phyloP scores from a whole-genome alignment of 2,797 vertebrate species.

The Benthosema pterotum region DNA sequence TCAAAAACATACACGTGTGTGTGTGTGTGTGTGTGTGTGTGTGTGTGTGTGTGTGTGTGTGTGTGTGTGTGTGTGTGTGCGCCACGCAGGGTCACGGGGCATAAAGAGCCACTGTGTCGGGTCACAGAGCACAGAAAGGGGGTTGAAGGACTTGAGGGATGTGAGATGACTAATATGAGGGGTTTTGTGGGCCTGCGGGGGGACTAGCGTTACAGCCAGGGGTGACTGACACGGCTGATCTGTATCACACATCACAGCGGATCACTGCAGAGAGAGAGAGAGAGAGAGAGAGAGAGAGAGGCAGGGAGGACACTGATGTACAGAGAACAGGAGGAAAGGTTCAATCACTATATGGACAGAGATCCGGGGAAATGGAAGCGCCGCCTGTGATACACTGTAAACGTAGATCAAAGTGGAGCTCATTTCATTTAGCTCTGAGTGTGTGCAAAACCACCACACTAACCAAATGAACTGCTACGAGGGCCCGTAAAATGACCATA shows the following conservation, averaged over 20 bases:
- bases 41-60: no score
- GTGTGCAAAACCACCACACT: not conserved
- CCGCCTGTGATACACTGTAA: no score
- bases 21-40: no score
- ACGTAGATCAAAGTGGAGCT: no score
- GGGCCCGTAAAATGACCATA: no score
- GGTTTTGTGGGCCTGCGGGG: constrained; percentile 72
- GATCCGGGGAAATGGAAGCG: no score
- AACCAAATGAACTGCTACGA: not conserved
- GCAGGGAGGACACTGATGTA: constrained; percentile 21
- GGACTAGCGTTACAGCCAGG: constrained; percentile 70
- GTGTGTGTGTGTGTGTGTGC: no score
- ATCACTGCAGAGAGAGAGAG: constrained; percentile 64
- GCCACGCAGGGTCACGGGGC: constrained; percentile 64
- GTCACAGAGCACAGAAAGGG: constrained; percentile 73
- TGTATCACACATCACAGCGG: constrained; percentile 75
- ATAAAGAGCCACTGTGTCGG: constrained; percentile 77
- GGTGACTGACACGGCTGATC: constrained; percentile 81
- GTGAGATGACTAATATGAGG: constrained; percentile 84
- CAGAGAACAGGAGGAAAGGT: constrained; percentile 1
- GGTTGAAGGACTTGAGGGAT: constrained; percentile 79
- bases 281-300: constrained; percentile 35
- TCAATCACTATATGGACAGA: not conserved
- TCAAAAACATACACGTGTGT: constrained; percentile 38
- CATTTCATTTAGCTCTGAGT: not conserved